These are phyloP conservation scores for Ectemnius continuus DNA, from an alignment of 2,888 invertebrate species.

Conservation along the genomic window DNA sequence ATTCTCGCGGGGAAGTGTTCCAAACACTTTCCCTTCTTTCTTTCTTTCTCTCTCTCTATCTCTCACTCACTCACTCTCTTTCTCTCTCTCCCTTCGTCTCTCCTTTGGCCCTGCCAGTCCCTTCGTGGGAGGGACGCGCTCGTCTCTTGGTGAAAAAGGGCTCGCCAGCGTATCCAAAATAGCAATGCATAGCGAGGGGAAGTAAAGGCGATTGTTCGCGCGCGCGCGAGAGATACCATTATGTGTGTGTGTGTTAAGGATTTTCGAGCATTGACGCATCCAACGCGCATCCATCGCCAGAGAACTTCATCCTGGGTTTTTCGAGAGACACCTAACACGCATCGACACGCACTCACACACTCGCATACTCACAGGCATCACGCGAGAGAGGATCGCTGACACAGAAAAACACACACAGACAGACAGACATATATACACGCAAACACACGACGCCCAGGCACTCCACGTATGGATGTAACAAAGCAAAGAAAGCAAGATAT, in stretches of 20 bases:
- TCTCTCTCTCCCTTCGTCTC: constrained; percentile 1
- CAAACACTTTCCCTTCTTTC: too few relatives aligned
- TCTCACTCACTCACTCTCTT: too few relatives aligned
- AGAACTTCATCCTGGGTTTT: constrained; percentile 17
- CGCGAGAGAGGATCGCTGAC: not conserved
- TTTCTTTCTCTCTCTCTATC: constrained; percentile 2
- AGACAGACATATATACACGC: not conserved
- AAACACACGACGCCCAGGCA: too few relatives aligned
- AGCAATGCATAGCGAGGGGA: constrained; percentile 42
- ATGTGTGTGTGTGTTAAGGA: not conserved
- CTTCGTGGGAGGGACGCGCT: constrained; percentile 7
- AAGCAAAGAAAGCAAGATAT: constrained; percentile 17
- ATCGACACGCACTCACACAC: too few relatives aligned
- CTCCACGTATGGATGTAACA: constrained; percentile 4
- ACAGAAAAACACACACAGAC: not conserved
- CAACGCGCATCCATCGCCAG: constrained; percentile 4
- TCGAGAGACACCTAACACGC: not conserved
- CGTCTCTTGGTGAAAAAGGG: constrained; percentile 7
- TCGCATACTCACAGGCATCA: too few relatives aligned
- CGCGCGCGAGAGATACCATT: constrained; percentile 5
- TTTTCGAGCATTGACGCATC: constrained; percentile 4
- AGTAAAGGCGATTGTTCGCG: constrained; percentile 5
- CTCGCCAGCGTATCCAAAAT: constrained; percentile 36
- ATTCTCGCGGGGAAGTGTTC: too few relatives aligned
- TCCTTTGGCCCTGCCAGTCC: not conserved